A percentile compares a stretch with the other conserved stretches of the same genome.
Evolutionary conservation across 2,113 vertebrate genomes (phyloP).

Genomic region (Uropsilus gracilis): DNA sequence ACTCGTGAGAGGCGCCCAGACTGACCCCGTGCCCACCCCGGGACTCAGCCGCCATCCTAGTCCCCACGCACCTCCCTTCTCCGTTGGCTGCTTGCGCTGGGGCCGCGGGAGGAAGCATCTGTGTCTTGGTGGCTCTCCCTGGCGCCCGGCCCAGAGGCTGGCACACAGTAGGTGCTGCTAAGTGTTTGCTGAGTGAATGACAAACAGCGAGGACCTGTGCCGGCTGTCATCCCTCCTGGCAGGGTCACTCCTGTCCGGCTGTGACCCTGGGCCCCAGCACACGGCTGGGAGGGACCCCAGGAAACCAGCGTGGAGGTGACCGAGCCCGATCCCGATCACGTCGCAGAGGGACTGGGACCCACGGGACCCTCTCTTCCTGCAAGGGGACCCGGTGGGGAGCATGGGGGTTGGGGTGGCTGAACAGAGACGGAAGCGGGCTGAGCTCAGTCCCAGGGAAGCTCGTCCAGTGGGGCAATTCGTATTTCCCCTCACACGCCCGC

Average conservation of each 20-base stretch:
- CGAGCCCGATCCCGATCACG: too few species aligned
- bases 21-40: not conserved
- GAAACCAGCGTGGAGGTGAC: not conserved
- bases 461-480: too few species aligned
- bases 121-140: not conserved
- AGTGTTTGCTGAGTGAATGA: not conserved
- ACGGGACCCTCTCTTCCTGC: not conserved
- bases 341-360: not conserved
- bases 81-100: not conserved
- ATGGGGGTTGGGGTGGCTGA: not conserved
- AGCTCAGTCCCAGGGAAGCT: not conserved
- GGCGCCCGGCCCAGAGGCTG: not conserved
- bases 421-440: not conserved
- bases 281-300: not conserved
- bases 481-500: not conserved
- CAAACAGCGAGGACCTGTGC: not conserved
- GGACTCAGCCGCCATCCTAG: not conserved
- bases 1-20: not conserved
- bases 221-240: not conserved
- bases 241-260: not conserved
- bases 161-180: not conserved
- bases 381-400: not conserved
- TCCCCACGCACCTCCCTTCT: not conserved
- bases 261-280: not conserved
- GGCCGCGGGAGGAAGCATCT: not conserved